Conservation (phyloP, 2,797 vertebrate genomes). For the Craterocephalus amniculus region DNA sequence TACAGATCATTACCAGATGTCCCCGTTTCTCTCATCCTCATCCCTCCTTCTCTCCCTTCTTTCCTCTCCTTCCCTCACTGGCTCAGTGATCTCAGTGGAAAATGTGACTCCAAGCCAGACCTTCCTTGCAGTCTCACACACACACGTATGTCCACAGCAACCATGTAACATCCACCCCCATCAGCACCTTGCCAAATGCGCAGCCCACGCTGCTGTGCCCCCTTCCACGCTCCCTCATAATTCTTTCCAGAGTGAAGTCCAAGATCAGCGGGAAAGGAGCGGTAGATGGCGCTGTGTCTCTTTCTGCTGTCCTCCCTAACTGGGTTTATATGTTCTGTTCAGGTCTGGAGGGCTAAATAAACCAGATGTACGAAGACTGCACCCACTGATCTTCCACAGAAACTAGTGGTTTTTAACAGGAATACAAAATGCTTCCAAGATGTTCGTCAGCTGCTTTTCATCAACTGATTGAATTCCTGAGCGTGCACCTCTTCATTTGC, state of each 20-base stretch:
- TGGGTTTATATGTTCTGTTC: no score
- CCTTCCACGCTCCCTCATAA: not conserved
- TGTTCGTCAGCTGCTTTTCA: constrained; percentile 59
- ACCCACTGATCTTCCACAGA: constrained; percentile 34
- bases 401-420: constrained; percentile 8
- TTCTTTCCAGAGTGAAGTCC: constrained; percentile 51
- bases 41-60: constrained; percentile 15
- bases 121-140: constrained; percentile 36
- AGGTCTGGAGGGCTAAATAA: constrained; percentile 55
- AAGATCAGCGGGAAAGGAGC: constrained; percentile 17
- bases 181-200: constrained; percentile 56
- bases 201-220: constrained; percentile 21
- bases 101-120: constrained; percentile 70
- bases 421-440: constrained; percentile 47
- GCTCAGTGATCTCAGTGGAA: constrained; percentile 79
- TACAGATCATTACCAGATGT: constrained; percentile 77
- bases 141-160: constrained; percentile 41
- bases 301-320: constrained; percentile 14
- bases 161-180: constrained; percentile 53
- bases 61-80: constrained; percentile 18
- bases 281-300: constrained; percentile 75
- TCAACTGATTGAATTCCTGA: constrained; percentile 38
- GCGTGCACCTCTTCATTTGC: constrained; percentile 13
- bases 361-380: constrained; percentile 65
- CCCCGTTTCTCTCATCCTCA: constrained; percentile 1